Base-by-base conservation (phyloP, 2,113 vertebrate species). In the Grammomys dolichurus region DNA sequence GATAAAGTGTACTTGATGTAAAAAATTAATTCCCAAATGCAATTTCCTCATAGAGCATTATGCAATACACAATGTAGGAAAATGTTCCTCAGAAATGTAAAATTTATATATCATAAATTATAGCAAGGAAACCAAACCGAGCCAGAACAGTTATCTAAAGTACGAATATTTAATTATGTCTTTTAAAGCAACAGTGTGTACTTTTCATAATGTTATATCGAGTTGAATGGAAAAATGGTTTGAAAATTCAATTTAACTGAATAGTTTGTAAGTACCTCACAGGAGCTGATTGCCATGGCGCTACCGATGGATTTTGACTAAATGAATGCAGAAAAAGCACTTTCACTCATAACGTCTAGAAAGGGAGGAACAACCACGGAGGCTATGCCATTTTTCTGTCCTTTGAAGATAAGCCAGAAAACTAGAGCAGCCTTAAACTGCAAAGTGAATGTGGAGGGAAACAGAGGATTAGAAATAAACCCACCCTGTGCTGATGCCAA, bases 351-450 rank as follows among this genome's bases (percentile, higher is more conserved):
- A n/a, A 48, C 43, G 48, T 54, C 22, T 82, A 84, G 20, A 43
- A 82, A 91, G 56, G 28, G 31, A 17, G 46, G 10, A 67, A 24
- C 72, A 89, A 87, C 22, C 54, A 82, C 24, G 77, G 75, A 95
- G 75, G 16, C n/a, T 70, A 12, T 82, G 33, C 48, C 56, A 58
- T 28, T 84, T 70, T 70, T 92, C n/a, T 77, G n/a, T n/a, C 26
- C 36, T 81, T 87, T 89, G 78, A 36, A 82, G 65, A 87, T 46
- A 76, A 36, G n/a, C 26, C 81, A 90, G 80, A 92, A 63, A 73
- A 70, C 63, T n/a, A 82, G 8, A 56, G 58, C 63, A 65, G 33
- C 72, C 40, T 60, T 46, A 84, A 73, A 84, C 1, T 51, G 22
- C 76, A 72, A 87, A 51, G 22, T 86, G 60, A 87, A 82, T 54